Base-by-base conservation (phyloP, 2,797 vertebrate species). In the Lacerta agilis region DNA sequence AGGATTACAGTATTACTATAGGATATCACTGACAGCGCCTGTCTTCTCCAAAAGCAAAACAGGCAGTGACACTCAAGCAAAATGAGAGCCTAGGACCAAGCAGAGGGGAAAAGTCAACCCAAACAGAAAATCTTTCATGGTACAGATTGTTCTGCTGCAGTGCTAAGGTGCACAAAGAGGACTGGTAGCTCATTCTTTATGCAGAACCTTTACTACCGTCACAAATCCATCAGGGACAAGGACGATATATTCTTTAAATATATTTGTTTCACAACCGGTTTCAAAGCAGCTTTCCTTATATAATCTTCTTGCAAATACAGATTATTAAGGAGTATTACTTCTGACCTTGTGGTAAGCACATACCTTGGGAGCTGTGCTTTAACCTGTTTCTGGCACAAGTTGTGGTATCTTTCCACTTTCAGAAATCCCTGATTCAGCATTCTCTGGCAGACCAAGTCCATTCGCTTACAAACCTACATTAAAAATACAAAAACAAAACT, bases 361-460 rank as follows among this genome's bases (percentile, higher is more conserved):
- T 92, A 99, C 99, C 99, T 98, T 73, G 99, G 99, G 92, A 99
- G 97, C 90, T 99, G 99, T 92, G 98, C 98, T 97, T 99, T 99
- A 89, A 99, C 99, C 95, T 99, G 99, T 91, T 99, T 98, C 97
- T 99, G 99, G 95, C 99, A 99, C 86, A 99, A 97, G 90, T 98
- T 99, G 96, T 99, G 99, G 93, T 99, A 99, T 77, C 99, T 97
- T 94, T 99, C 98, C 96, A 99, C 99, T 94, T 98, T 98, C 86
- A 99, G 97, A 97, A 99, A 99, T 95, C 99, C 99, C 96, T 99
- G 99, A 94, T 99, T 99, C 85, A 99, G 97, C 96, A 99, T 98
- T 36, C 98, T 98, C 96, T 99, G 99, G 91, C 98, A 99, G 88
- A 99, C 99, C 95, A 98, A 97, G 93, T 99, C 98, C 99, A 99